These are phyloP conservation scores for Syngnathus scovelli DNA, from an alignment of 2,113 vertebrate genomes.

Conservation along the genomic window DNA sequence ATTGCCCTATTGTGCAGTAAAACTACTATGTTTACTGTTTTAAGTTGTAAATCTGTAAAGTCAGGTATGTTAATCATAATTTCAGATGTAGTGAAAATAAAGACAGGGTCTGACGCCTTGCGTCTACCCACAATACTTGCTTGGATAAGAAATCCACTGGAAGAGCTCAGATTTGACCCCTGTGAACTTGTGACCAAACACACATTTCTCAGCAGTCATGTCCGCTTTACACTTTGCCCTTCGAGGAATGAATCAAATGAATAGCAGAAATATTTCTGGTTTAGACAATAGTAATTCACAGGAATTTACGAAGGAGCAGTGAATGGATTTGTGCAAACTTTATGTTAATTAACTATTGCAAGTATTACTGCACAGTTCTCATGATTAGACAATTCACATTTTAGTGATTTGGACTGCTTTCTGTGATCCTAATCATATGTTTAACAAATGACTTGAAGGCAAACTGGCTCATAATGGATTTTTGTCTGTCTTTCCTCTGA, in stretches of 20 bases:
- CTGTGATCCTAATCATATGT: conserved; percentile 43
- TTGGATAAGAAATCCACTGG: conserved; percentile 41
- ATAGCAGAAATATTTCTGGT: not conserved
- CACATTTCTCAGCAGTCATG: conserved; percentile 40
- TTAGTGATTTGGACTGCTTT: not conserved
- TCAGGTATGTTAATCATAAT: conserved; percentile 7
- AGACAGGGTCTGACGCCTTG: conserved; percentile 19
- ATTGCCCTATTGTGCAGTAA: too few species aligned
- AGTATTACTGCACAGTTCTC: not conserved
- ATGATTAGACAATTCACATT: not conserved
- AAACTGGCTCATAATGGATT: conserved; percentile 32
- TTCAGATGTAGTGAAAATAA: conserved; percentile 11
- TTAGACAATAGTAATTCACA: not conserved
- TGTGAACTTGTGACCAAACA: conserved; percentile 33
- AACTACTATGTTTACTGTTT: conserved; percentile 1
- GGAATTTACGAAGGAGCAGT: not conserved
- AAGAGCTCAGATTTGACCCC: conserved; percentile 35
- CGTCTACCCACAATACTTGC: conserved; percentile 24
- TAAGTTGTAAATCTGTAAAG: not conserved
- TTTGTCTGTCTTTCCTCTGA: conserved; percentile 29
- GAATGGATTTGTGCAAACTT: not conserved
- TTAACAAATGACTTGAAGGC: conserved; percentile 28
- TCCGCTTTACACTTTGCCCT: conserved; percentile 20
- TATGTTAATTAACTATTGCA: not conserved
- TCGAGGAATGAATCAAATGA: not conserved